Evolutionary conservation across 2,888 invertebrate genomes (phyloP).

Genomic region (Orgyia antiqua): DNA sequence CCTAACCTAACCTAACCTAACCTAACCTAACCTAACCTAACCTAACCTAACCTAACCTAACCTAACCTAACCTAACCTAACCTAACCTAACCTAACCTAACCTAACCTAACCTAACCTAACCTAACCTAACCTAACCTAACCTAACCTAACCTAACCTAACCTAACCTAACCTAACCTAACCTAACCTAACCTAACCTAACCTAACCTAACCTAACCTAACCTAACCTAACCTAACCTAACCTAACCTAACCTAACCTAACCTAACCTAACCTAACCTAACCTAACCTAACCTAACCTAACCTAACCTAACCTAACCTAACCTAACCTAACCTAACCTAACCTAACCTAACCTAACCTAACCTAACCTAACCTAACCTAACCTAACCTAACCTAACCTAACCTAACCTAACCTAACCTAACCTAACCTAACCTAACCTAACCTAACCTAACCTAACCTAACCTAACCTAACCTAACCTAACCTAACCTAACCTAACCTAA

Average conservation of each 20-base stretch:
- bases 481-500: conserved; percentile 8
- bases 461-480: conserved; percentile 7
- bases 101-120: conserved; percentile 10
- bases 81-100: conserved; percentile 11
- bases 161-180: conserved; percentile 16
- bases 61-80: conserved; percentile 14
- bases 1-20: conserved; percentile 19
- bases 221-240: conserved; percentile 17
- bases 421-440: conserved; percentile 14
- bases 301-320: conserved; percentile 15
- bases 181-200: conserved; percentile 19
- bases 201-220: conserved; percentile 21
- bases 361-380: conserved; percentile 14
- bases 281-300: conserved; percentile 11
- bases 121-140: conserved; percentile 13
- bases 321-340: conserved; percentile 5
- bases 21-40: conserved; percentile 11
- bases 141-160: conserved; percentile 14
- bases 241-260: conserved; percentile 15
- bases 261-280: conserved; percentile 17
- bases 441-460: conserved; percentile 13
- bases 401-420: conserved; percentile 13
- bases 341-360: conserved; percentile 8
- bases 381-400: conserved; percentile 13
- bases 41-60: conserved; percentile 8